Percentiles rank a stretch among this genome's conserved stretches.
phyloP scores from a whole-genome alignment of 1,140 invertebrate species.

The Thaumetopoea pityocampa region DNA sequence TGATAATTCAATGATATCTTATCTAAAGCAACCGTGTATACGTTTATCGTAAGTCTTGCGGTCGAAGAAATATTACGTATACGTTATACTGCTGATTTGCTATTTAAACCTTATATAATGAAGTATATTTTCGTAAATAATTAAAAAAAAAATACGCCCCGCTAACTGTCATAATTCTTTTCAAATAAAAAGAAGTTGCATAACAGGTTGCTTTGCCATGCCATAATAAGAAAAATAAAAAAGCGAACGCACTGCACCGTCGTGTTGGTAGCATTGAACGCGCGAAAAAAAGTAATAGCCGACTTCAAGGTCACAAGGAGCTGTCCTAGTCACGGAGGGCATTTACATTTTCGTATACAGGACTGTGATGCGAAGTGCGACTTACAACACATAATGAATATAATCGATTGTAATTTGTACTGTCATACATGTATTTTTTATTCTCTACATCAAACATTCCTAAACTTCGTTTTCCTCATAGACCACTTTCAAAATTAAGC shows the following conservation, averaged over 20 bases:
- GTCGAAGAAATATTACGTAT: conserved; percentile 9
- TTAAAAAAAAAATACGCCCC: conserved; percentile 8
- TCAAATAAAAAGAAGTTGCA: conserved; percentile 42
- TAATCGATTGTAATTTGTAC: no score
- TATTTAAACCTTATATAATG: conserved; percentile 4
- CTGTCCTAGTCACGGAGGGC: conserved; percentile 72
- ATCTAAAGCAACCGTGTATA: conserved; percentile 8
- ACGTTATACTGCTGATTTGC: conserved; percentile 5
- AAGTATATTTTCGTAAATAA: conserved; percentile 7
- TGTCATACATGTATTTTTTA: no score
- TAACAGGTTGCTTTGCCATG: conserved; percentile 59
- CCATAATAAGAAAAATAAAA: conserved; percentile 53
- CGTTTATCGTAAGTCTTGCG: conserved; percentile 3
- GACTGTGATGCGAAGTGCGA: conserved; percentile 30
- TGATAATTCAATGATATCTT: conserved; percentile 7
- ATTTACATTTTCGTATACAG: conserved; percentile 69
- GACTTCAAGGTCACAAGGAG: conserved; percentile 69
- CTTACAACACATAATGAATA: no score
- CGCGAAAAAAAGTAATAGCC: conserved; percentile 71
- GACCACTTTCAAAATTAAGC: no score
- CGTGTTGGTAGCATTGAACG: conserved; percentile 71
- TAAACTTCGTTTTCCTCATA: no score
- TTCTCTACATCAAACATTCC: no score
- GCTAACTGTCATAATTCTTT: conserved; percentile 12
- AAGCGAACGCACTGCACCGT: conserved; percentile 55